phyloP scores from a whole-genome alignment of 2,113 vertebrate species.

The Perca schrenkii region DNA sequence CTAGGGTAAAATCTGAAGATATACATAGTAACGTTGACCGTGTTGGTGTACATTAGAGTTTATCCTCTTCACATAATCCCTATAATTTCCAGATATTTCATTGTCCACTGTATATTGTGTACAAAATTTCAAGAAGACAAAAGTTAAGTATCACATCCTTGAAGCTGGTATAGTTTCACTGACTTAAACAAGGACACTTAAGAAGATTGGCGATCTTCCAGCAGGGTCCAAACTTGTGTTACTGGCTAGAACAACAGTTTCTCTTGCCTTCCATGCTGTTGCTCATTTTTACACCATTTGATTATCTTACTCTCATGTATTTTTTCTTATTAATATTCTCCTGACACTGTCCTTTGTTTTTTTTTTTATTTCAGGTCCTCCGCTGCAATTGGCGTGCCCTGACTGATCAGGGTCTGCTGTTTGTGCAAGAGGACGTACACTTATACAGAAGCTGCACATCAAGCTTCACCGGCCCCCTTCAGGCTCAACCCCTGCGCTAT shows the following conservation, averaged over 20 bases:
- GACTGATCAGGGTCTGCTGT: slow-evolving; percentile 40
- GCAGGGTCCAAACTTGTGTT: slow-evolving; percentile 19
- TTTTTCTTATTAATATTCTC: slow-evolving; percentile 16
- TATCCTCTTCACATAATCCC: background rate
- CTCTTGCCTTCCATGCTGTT: background rate
- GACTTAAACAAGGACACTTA: slow-evolving; percentile 47
- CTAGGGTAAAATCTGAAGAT: slow-evolving; percentile 39
- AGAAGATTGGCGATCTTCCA: slow-evolving; percentile 34
- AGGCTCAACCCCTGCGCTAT: slow-evolving; percentile 86
- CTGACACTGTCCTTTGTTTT: slow-evolving; percentile 50
- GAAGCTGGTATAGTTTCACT: slow-evolving; percentile 21
- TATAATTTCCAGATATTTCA: background rate
- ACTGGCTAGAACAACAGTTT: slow-evolving; percentile 20
- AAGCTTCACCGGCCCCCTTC: slow-evolving; percentile 52
- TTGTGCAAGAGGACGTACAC: slow-evolving; percentile 24
- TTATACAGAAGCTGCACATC: slow-evolving; percentile 47
- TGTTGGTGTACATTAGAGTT: background rate
- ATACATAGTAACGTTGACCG: background rate
- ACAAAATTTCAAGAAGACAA: slow-evolving; percentile 15
- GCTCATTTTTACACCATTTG: background rate
- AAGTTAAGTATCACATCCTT: background rate
- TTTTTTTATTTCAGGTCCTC: slow-evolving; percentile 73
- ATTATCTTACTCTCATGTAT: background rate
- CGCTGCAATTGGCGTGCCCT: slow-evolving; percentile 26
- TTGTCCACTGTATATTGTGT: background rate